Evolutionary conservation across 2,797 vertebrate genomes (phyloP).

Genomic region (Tachyglossus aculeatus): DNA sequence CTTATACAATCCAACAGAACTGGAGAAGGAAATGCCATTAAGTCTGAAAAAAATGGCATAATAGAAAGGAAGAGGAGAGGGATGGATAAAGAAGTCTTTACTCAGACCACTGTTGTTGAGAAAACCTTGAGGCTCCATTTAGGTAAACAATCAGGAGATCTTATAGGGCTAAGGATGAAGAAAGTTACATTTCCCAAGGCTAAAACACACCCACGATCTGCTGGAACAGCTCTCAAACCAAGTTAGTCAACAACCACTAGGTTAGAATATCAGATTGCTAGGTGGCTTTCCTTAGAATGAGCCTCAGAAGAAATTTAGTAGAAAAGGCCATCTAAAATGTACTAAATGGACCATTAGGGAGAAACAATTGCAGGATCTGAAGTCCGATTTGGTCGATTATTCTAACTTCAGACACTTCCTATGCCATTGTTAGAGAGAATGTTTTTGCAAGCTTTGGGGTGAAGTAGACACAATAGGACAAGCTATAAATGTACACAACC

Average conservation of each 20-base stretch:
- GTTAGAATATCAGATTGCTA: no score
- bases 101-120: not conserved
- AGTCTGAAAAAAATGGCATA: rapidly evolving
- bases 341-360: not conserved
- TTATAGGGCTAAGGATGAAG: rapidly evolving
- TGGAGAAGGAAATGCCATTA: not conserved
- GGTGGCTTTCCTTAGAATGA: no score
- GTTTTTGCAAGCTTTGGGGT: not conserved
- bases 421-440: slow-evolving; percentile 26
- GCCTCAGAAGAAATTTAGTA: no score
- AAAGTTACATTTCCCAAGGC: not conserved
- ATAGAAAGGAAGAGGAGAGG: rapidly evolving
- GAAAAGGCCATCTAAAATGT: not conserved
- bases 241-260: no score
- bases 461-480: slow-evolving; percentile 3
- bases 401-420: slow-evolving; percentile 1
- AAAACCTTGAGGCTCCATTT: not conserved
- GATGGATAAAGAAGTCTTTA: no score
- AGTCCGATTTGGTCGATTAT: not conserved
- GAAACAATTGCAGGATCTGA: not conserved
- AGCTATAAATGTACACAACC: rapidly evolving
- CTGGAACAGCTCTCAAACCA: no score
- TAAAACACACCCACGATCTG: no score
- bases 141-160: not conserved
- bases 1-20: rapidly evolving